Evolutionary conservation across 2,113 vertebrate genomes (phyloP).

Genomic region (Phoenicopterus ruber): DNA sequence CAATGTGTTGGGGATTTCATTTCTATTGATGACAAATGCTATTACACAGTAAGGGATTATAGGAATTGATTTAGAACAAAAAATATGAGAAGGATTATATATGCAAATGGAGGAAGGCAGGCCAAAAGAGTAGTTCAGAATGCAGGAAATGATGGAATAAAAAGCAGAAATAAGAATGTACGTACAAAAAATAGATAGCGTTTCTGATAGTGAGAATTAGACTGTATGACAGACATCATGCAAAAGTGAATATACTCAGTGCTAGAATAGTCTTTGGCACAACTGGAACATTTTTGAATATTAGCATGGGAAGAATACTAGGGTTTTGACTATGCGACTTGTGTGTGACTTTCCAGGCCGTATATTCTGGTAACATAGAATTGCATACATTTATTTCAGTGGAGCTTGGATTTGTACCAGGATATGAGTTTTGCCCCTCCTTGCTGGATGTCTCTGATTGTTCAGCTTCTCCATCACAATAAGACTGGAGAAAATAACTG

Average conservation of each 20-base stretch:
- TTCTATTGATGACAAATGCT: constrained; percentile 52
- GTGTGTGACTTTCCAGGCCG: background rate
- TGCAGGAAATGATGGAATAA: background rate
- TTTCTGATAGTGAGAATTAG: background rate
- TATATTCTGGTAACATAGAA: background rate
- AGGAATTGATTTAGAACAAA: constrained; percentile 41
- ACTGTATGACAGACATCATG: background rate
- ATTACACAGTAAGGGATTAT: constrained; percentile 44
- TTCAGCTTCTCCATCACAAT: background rate
- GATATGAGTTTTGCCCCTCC: background rate
- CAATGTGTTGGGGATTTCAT: constrained; percentile 38
- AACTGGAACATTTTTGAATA: background rate
- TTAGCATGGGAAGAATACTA: background rate
- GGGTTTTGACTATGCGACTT: background rate
- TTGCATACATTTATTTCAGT: background rate
- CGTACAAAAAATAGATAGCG: background rate
- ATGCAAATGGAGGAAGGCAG: constrained; percentile 17
- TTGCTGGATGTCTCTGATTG: background rate
- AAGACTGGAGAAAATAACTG: background rate
- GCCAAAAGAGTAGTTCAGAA: background rate
- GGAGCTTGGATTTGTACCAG: background rate
- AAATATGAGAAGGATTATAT: constrained; percentile 36
- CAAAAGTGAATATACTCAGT: background rate
- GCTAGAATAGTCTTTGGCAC: background rate
- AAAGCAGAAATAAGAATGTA: background rate